Conservation (phyloP, 2,113 vertebrate genomes). For the Xenotilapia flavipinnis region DNA sequence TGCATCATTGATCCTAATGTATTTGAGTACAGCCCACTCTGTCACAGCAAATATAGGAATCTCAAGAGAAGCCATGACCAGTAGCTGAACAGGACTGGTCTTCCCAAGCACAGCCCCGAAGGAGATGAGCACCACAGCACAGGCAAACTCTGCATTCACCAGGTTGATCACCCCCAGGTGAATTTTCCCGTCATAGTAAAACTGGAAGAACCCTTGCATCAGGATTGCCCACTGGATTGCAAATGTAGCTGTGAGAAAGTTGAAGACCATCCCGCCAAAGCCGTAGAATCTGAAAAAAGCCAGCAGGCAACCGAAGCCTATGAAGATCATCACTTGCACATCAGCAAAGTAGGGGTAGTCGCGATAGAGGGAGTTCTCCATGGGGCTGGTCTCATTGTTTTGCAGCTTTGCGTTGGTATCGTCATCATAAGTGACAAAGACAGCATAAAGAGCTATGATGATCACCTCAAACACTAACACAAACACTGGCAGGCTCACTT, state of each 20-base stretch:
- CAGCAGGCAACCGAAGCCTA: conserved; percentile 79
- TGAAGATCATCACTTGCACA: conserved; percentile 80
- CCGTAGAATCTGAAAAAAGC: conserved; percentile 75
- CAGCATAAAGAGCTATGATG: conserved; percentile 65
- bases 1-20: conserved; percentile 72
- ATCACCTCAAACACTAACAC: conserved; percentile 66
- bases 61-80: conserved; percentile 74
- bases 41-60: conserved; percentile 68
- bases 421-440: conserved; percentile 74
- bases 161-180: conserved; percentile 71
- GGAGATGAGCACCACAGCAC: conserved; percentile 78
- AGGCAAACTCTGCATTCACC: conserved; percentile 74
- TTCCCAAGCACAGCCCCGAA: conserved; percentile 78
- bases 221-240: conserved; percentile 78
- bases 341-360: conserved; percentile 79
- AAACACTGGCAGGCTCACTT: conserved; percentile 59
- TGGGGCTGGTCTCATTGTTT: conserved; percentile 38
- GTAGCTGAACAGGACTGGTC: conserved; percentile 77
- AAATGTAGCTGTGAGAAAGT: conserved; percentile 78
- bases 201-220: conserved; percentile 76
- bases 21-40: conserved; percentile 71
- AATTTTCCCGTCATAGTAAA: conserved; percentile 62
- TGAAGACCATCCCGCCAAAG: conserved; percentile 76
- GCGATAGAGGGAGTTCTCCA: conserved; percentile 57
- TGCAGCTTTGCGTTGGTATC: conserved; percentile 29